Base-by-base conservation (phyloP, 2,797 vertebrate species). In the Pangasius djambal region DNA sequence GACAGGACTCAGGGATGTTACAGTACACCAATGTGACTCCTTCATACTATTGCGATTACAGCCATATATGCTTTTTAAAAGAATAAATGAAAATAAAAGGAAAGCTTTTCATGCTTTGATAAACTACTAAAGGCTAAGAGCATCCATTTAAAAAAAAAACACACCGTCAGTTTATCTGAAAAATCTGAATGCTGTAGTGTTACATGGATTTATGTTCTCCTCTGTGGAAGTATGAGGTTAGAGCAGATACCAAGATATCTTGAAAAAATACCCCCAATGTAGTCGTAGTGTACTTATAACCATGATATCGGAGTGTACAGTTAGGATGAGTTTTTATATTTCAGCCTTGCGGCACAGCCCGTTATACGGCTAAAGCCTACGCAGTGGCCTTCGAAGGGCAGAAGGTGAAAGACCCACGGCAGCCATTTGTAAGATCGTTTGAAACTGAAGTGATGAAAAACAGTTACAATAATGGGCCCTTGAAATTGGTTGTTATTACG, bases 401-500 rank as follows among this genome's bases (percentile, higher is more conserved):
- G 40, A 50, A 67, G 44, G 63, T 84, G 40, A 67, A 67, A 84
- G 61, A 65, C 13, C 40, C 25, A 65, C 40, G 7, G 37, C 59
- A 52, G 63, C 40, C 44, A 67, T 67, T 84, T 67, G 44, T 20
- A 84, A 67, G 16, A 31, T 34, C 59, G 10, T 20, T 84, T 18
- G 44, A 50, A 50, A 20, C 13, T 3, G 31, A 18, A 83, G 59
- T 48, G 40, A 63, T 28, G 59, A 63, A 48, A 83, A 65, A 44
- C 59, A 44, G 59, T 65, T 48, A 44, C 15, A 44, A 4, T 83
- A 83, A 83, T 63, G 59, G 25, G 59, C 22, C 81, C 6, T n/a
- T 63, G 59, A 83, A 83, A 63, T 83, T 28, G 59, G 12, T 83
- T 63, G 81, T 44, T 83, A 83, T 83, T 83, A 63, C 40, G 16